A percentile compares a stretch with the other conserved stretches of the same genome.
Evolutionary conservation across 2,113 vertebrate species (phyloP).

Genomic region (Calypte anna): DNA sequence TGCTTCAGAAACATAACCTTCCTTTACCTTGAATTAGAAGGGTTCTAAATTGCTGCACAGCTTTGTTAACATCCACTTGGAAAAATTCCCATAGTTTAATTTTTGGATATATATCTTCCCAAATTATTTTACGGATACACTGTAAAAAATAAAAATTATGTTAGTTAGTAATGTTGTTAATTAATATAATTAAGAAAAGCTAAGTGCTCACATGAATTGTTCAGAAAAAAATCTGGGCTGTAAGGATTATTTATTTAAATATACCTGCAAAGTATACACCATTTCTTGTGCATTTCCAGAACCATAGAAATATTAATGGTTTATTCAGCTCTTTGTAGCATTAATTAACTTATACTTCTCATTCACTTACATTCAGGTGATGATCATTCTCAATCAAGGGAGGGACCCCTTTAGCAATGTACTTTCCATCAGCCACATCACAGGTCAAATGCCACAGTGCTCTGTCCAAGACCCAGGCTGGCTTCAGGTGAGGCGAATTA

Average conservation of each 20-base stretch:
- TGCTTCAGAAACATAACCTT: neutral
- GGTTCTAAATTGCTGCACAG: constrained; percentile 84
- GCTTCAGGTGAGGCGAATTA: constrained; percentile 89
- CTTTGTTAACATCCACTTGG: constrained; percentile 85
- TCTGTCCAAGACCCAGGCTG: constrained; percentile 89
- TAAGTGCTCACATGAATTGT: neutral
- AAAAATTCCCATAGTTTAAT: constrained; percentile 94
- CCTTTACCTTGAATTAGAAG: constrained; percentile 80
- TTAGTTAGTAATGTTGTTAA: neutral
- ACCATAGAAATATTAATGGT: neutral
- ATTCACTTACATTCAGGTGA: constrained; percentile 82
- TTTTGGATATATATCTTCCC: constrained; percentile 82
- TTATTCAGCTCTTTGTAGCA: neutral
- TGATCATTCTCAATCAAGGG: constrained; percentile 81
- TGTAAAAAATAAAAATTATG: constrained; percentile 39
- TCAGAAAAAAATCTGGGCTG: neutral
- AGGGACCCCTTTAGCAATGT: constrained; percentile 76
- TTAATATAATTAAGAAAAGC: neutral
- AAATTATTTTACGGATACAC: constrained; percentile 81
- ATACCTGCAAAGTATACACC: neutral
- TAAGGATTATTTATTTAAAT: neutral
- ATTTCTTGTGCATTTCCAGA: neutral
- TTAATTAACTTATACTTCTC: neutral
- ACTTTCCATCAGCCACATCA: constrained; percentile 82
- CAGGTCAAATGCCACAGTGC: constrained; percentile 87